phyloP scores from a whole-genome alignment of 2,113 vertebrate genomes.

The Lepus timidus region DNA sequence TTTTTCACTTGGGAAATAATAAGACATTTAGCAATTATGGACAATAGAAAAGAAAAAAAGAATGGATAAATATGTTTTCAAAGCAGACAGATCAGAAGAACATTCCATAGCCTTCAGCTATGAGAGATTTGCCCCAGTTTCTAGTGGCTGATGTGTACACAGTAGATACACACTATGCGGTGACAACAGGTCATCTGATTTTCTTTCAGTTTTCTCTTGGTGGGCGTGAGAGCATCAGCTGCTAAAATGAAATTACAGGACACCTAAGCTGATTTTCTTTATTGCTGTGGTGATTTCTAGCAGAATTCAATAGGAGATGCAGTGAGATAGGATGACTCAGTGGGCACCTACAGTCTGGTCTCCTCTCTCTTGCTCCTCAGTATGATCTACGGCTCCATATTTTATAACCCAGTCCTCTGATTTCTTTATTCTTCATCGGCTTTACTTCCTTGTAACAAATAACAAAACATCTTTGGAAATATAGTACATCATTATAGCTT shows the following conservation, averaged over 20 bases:
- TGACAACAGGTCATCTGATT: neutral
- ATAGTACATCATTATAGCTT: neutral
- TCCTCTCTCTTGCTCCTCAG: neutral
- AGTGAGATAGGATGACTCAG: neutral
- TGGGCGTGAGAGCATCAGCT: neutral
- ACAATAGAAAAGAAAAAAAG: neutral
- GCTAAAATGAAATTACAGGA: neutral
- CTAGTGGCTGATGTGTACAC: neutral
- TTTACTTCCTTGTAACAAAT: neutral
- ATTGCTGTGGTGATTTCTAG: neutral
- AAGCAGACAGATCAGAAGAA: neutral
- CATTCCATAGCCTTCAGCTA: neutral
- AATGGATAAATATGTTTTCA: neutral
- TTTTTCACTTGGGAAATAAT: neutral
- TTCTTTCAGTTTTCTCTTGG: neutral
- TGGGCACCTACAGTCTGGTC: neutral
- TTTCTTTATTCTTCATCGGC: neutral
- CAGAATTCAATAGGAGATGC: neutral
- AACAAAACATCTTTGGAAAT: neutral
- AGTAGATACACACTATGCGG: too few relatives aligned
- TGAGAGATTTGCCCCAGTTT: neutral
- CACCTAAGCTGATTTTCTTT: neutral
- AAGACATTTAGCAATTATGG: neutral
- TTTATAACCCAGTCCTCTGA: neutral
- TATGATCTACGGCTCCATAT: neutral